These are phyloP conservation scores for Capreolus pygargus DNA, from an alignment of 2,113 vertebrate species.

Conservation along the genomic window DNA sequence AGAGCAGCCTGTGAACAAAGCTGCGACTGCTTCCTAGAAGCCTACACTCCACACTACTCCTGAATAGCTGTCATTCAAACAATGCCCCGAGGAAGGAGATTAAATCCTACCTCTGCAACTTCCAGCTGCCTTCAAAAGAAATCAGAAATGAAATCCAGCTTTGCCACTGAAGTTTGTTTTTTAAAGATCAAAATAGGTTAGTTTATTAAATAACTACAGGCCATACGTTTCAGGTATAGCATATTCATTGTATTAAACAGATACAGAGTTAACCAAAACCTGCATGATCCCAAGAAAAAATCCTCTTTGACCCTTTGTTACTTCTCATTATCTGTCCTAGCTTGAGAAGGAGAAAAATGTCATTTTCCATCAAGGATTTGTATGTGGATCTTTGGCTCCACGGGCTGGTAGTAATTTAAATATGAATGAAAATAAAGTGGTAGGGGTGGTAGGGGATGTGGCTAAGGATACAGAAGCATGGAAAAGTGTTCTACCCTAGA, in stretches of 20 bases:
- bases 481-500: not conserved
- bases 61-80: not conserved
- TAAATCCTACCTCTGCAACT: not conserved
- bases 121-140: constrained; percentile 14
- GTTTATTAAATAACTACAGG: constrained; percentile 40
- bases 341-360: constrained; percentile 23
- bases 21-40: not conserved
- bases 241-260: constrained; percentile 17
- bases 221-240: not conserved
- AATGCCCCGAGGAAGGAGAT: not conserved
- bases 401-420: constrained; percentile 77
- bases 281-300: constrained; percentile 4
- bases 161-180: constrained; percentile 25
- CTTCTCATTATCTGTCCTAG: constrained; percentile 38
- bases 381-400: constrained; percentile 81
- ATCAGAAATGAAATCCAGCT: not conserved
- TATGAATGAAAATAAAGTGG: constrained; percentile 6
- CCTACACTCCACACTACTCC: not conserved
- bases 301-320: constrained; percentile 52
- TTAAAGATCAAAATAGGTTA: constrained; percentile 18
- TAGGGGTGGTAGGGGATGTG: not conserved
- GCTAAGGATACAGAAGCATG: not conserved
- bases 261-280: constrained; percentile 38
- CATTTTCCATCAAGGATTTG: not conserved
- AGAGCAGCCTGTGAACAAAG: constrained; percentile 58